Conservation (phyloP, 1,140 invertebrate species). For the Euwallacea similis region DNA sequence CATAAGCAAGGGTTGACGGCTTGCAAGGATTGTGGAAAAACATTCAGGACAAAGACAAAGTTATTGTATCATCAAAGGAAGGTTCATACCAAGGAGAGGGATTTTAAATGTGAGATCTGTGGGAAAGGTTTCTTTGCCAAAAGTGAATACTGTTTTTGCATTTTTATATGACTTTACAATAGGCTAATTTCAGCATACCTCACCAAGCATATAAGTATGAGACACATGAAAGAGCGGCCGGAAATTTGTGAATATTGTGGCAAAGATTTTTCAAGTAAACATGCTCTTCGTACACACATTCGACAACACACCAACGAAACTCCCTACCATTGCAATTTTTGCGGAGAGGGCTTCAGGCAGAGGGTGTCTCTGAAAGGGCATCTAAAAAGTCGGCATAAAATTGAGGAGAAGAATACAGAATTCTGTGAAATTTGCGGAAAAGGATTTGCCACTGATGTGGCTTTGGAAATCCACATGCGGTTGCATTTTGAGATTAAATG, state of each 20-base stretch:
- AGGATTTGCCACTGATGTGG: slow-evolving; percentile 36
- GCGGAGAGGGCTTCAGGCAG: slow-evolving; percentile 44
- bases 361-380: slow-evolving; percentile 43
- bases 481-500: slow-evolving; percentile 35
- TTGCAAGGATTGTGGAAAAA: slow-evolving; percentile 43
- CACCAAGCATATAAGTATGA: slow-evolving; percentile 45
- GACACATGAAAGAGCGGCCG: slow-evolving; percentile 43
- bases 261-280: slow-evolving; percentile 42
- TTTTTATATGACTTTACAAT: no score
- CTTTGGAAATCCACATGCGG: slow-evolving; percentile 32
- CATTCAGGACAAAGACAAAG: slow-evolving; percentile 41
- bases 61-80: slow-evolving; percentile 42
- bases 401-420: slow-evolving; percentile 40
- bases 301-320: slow-evolving; percentile 44
- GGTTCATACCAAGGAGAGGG: slow-evolving; percentile 42
- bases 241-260: slow-evolving; percentile 44
- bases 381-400: slow-evolving; percentile 43
- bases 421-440: slow-evolving; percentile 44
- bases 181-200: slow-evolving; percentile 28
- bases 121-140: slow-evolving; percentile 44
- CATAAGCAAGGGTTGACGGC: slow-evolving; percentile 40
- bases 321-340: slow-evolving; percentile 43
- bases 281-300: slow-evolving; percentile 41
- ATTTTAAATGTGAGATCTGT: slow-evolving; percentile 43
- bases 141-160: slow-evolving; percentile 12